A percentile compares a stretch with the other conserved stretches of the same genome.
Conservation (phyloP, 1,140 invertebrate genomes). For the Magallana ariakensis region DNA sequence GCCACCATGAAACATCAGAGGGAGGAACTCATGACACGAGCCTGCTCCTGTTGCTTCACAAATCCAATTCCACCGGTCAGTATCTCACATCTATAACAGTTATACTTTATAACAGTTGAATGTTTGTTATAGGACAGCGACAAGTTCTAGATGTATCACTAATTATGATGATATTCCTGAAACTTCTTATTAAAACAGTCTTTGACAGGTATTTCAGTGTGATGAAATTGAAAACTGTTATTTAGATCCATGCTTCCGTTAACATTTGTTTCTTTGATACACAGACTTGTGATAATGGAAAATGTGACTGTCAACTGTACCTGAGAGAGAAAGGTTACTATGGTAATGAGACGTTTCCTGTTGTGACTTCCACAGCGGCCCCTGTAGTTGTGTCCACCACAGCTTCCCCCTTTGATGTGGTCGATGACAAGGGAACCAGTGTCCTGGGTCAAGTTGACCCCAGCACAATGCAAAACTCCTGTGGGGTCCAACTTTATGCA, state of each 20-base stretch:
- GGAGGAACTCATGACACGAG: neutral
- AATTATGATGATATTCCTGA: too few species aligned
- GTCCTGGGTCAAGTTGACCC: neutral
- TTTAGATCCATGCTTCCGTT: too few species aligned
- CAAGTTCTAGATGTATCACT: too few species aligned
- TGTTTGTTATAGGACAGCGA: too few species aligned
- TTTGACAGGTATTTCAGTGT: too few species aligned
- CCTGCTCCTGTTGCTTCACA: constrained; percentile 60
- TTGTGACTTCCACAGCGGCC: constrained; percentile 16
- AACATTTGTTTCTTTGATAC: too few species aligned
- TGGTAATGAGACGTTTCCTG: neutral
- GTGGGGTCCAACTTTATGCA: constrained; percentile 62
- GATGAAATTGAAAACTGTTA: too few species aligned
- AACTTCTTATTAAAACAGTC: too few species aligned
- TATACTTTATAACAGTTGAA: too few species aligned
- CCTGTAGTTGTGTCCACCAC: neutral
- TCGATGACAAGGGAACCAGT: neutral
- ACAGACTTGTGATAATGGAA: constrained; percentile 30
- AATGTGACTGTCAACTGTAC: constrained; percentile 16
- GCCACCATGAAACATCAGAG: constrained; percentile 13
- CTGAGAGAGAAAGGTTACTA: constrained; percentile 1
- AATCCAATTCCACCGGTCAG: constrained; percentile 45
- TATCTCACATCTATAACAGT: neutral
- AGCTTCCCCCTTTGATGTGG: neutral
- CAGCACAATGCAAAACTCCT: constrained; percentile 43